Percentiles rank a stretch among this genome's conserved stretches.
Conservation (phyloP, 2,888 invertebrate genomes). For the Agrotis clavis region DNA sequence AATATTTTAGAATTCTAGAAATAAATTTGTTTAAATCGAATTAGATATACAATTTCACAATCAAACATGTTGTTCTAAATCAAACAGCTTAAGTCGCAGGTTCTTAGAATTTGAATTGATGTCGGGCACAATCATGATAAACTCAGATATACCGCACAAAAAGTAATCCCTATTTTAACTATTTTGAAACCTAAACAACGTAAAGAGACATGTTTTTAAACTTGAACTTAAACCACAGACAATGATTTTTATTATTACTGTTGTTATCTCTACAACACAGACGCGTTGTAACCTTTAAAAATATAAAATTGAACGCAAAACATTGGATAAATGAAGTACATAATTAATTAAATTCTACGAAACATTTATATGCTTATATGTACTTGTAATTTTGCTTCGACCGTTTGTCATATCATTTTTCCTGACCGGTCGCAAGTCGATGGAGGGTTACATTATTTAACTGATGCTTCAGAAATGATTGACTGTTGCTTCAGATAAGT, state of each 20-base stretch:
- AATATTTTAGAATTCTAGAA: too few relatives aligned
- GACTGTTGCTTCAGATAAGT: not conserved
- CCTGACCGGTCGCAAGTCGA: not conserved
- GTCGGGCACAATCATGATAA: not conserved
- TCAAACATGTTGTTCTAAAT: too few relatives aligned
- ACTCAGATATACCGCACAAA: constrained; percentile 2
- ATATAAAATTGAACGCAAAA: constrained; percentile 7
- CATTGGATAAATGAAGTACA: constrained; percentile 6
- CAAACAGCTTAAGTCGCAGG: too few relatives aligned
- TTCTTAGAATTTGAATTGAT: not conserved
- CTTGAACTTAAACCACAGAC: constrained; percentile 19
- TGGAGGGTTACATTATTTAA: not conserved
- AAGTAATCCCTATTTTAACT: constrained; percentile 13
- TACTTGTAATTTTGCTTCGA: constrained; percentile 6
- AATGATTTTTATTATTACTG: constrained; percentile 27
- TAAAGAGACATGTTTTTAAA: constrained; percentile 4
- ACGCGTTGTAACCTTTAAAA: not conserved
- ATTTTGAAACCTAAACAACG: constrained; percentile 6
- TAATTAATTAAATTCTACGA: not conserved
- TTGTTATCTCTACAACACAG: constrained; percentile 30
- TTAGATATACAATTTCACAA: too few relatives aligned
- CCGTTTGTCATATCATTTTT: not conserved
- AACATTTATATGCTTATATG: not conserved
- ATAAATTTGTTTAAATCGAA: too few relatives aligned
- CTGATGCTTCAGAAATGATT: not conserved